Evolutionary conservation across 2,888 invertebrate species (phyloP), one percentile per base, ranked within the genome.

Genomic region (Apamea anceps): DNA sequence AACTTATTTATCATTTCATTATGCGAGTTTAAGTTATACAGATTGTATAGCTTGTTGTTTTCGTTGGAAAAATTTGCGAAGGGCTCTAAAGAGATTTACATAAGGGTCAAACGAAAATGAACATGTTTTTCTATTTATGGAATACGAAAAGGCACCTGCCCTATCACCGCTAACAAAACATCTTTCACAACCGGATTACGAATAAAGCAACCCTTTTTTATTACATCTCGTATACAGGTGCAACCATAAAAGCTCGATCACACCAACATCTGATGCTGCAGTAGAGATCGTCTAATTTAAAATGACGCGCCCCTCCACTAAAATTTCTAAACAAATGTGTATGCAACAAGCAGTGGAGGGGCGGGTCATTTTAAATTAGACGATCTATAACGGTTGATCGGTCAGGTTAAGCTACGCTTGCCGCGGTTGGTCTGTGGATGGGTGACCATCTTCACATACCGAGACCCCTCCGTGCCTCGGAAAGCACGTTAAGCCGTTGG

Each of bases 181-280:
- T 51, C 42, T 32, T 76, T 42, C 54, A 13, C 45, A 42, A 63
- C 42, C 32, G n/a, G 60, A 73, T 80, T 77, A 89, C 89, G 87
- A 91, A 91, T 91, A 88, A 91, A 91, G 92, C 90, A 91, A 88
- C 13, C 42, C 18, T 37, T 72, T 74, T 90, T 60, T 91, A 91
- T 91, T 90, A 90, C 87, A 88, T 88, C 57, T 76, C 66, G 82
- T 85, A 90, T 85, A 88, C 60, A 80, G 82, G 82, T 85, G 89
- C 85, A 89, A 85, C 89, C 83, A 86, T 87, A 89, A 89, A 76
- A 66, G 28, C 45, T 37, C 28, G 32, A 71, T 66, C n/a, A 84
- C 25, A 67, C 13, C 28, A 15, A 72, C 18, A 54, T 67, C 68
- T 60, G 75, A 67, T 57, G 54, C 62, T 57, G 57, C 37, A 75